These are phyloP conservation scores for Papilio glaucus DNA, from an alignment of 1,140 invertebrate genomes.

Conservation along the genomic window DNA sequence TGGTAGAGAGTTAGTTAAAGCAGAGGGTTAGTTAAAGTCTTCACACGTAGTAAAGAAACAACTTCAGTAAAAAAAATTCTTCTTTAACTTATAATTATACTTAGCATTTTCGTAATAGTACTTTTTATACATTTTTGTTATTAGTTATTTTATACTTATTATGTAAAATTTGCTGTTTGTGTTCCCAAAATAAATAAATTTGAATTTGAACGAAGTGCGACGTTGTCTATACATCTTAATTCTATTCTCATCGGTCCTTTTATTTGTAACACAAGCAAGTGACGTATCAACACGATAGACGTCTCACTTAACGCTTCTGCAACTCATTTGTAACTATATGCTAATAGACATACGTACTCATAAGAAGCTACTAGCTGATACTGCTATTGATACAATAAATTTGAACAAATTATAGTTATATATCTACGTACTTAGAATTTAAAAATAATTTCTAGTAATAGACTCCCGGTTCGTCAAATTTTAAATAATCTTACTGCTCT, in stretches of 20 bases:
- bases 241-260: neutral
- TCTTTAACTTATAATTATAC: neutral
- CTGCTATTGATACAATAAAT: conserved; percentile 27
- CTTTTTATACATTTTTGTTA: too few relatives aligned
- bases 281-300: conserved; percentile 14
- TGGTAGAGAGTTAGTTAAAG: too few relatives aligned
- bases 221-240: neutral
- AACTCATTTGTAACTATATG: conserved; percentile 19
- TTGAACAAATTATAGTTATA: neutral
- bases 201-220: neutral
- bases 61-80: too few relatives aligned
- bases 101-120: neutral
- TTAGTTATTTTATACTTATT: too few relatives aligned
- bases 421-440: neutral
- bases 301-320: conserved; percentile 25
- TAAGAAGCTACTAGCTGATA: neutral
- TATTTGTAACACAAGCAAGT: conserved; percentile 30
- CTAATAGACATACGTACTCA: conserved; percentile 20
- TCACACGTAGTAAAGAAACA: too few relatives aligned
- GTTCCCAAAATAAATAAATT: too few relatives aligned
- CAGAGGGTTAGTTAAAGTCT: too few relatives aligned
- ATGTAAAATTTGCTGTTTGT: too few relatives aligned
- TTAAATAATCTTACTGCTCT: too few relatives aligned
- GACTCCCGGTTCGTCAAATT: too few relatives aligned
- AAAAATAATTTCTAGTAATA: neutral